Evolutionary conservation across 2,888 invertebrate species (phyloP), one percentile per base, ranked within the genome.

Genomic region (Noctua comes): DNA sequence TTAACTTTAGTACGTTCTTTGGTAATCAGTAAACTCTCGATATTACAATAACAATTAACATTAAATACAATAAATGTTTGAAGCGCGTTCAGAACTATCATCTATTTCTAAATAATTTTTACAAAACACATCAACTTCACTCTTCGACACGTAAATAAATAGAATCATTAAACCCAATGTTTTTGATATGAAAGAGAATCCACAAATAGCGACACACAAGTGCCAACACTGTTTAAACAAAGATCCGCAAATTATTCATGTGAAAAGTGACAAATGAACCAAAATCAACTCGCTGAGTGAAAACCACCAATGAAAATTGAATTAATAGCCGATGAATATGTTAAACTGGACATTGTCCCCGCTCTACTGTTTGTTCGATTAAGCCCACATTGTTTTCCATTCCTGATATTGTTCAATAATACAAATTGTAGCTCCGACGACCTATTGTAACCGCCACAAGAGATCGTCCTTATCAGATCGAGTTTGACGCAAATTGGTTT

Each of bases 271-370:
- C 95, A 96, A 96, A 95, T 95, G 94, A 94, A 96, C 94, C 95
- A 93, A 95, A 96, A 95, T 95, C 94, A 93, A 94, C 93, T 91
- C 90, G 87, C 88, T 90, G 93, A 94, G 91, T 94, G 94, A 93
- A 94, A 94, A 93, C 94, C 94, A 90, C 93, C 92, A 91, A 92
- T 94, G 94, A 92, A 94, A 94, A 95, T 95, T 94, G 93, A 95
- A 95, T 96, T 96, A 95, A 95, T 94, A 91, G 91, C 89, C 92
- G 92, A 94, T 96, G 95, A 96, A 96, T 96, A 96, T 95, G 93
- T 95, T 95, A 93, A 93, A 91, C 91, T 90, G 92, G 92, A 91
- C 93, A 93, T 93, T 94, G 93, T 94, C 92, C 91, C 87, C 86
- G 81, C 77, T 83, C 82, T 87, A 86, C 88, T 90, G 88, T 90